Percentiles rank a stretch among this genome's conserved stretches.
Evolutionary conservation across 2,113 vertebrate species (phyloP).

Genomic region (Gallinago jamesoni): DNA sequence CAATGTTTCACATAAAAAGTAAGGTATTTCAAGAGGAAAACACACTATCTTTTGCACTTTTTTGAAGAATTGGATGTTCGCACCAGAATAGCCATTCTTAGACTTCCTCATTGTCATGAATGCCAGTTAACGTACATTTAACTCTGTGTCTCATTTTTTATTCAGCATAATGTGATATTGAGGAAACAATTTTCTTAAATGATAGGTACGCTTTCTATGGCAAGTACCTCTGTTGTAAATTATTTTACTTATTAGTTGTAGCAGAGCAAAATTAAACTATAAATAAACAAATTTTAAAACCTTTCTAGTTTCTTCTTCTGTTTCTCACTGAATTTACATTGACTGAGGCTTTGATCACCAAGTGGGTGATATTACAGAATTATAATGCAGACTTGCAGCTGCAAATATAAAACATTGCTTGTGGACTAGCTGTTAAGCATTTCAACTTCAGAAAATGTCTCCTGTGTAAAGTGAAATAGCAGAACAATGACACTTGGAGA

Average conservation of each 20-base stretch:
- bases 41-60: neutral
- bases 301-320: neutral
- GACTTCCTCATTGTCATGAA: neutral
- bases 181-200: neutral
- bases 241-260: neutral
- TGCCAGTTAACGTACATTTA: neutral
- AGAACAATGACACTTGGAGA: neutral
- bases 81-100: neutral
- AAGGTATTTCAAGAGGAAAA: neutral
- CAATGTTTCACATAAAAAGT: neutral
- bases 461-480: neutral
- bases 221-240: neutral
- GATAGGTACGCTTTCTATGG: neutral
- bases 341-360: neutral
- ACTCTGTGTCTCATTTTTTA: neutral
- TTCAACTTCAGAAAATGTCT: neutral
- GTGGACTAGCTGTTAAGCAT: neutral
- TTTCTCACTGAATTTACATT: neutral
- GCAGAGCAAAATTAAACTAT: neutral
- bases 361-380: neutral
- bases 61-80: neutral
- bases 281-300: neutral
- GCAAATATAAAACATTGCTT: neutral
- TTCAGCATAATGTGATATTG: accelerated
- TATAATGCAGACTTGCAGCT: neutral